Evolutionary conservation across 2,113 vertebrate genomes (phyloP), one percentile per base, ranked within the genome.

Genomic region (Crotalus tigris): DNA sequence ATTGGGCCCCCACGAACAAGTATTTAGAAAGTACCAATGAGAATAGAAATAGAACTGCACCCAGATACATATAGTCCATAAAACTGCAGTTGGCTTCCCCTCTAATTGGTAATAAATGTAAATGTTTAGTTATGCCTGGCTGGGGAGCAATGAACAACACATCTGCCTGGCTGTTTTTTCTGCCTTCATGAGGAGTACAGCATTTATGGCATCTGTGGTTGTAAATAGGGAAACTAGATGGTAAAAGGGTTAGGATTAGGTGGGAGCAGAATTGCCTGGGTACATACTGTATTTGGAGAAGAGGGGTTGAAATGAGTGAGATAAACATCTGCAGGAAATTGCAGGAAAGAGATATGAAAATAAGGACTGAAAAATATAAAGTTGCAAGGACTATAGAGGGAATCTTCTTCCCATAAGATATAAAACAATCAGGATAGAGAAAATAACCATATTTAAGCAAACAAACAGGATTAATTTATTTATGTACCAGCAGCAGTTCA

Each of bases 91-190:
- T 97, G 97, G 97, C 97, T 97, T 97, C 96, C 96, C 96, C 94
- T 97, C 97, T 98, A 98, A 98, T 98, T 97, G 98, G 98, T 98
- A 98, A 98, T 98, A 98, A 98, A 98, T 98, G 98, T 98, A 98
- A 98, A 98, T 98, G 98, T 98, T 98, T 98, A 97, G 98, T 98
- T 98, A 98, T 96, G 97, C 97, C 97, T 97, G 97, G 96, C 97
- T 98, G 93, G 98, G 97, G 98, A 98, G 97, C 98, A 86, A 97
- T 98, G 98, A 98, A 97, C 96, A 97, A 94, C 97, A 97, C 97
- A 98, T 98, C 98, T 98, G 98, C 97, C 96, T 97, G 97, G 95
- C 95, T 96, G 97, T 94, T 94, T 97, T 90, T 94, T 92, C 96
- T 96, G 95, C 95, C 95, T 96, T 96, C 95, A 91, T 29, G 75